Evolutionary conservation across 1,140 invertebrate genomes (phyloP).

Genomic region (Dendroctonus valens): DNA sequence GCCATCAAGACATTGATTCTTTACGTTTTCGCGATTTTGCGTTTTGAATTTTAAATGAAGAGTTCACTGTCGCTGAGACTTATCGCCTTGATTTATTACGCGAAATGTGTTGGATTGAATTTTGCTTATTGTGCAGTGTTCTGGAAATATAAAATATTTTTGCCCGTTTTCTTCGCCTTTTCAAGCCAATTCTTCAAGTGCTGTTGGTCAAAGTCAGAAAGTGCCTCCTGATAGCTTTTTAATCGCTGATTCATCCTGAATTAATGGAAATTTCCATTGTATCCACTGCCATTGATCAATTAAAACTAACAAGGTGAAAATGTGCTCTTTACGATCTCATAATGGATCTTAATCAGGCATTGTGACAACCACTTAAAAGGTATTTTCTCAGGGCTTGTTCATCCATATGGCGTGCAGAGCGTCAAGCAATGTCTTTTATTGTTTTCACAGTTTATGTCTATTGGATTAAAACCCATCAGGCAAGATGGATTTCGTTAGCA

Average conservation of each 20-base stretch:
- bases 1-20: constrained; percentile 7
- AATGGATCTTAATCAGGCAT: too few species aligned
- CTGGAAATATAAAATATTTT: not conserved
- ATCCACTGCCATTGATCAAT: too few species aligned
- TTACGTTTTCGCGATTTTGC: constrained; percentile 7
- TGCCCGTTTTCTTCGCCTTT: not conserved
- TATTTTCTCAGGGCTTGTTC: not conserved
- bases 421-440: constrained; percentile 2
- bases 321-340: too few species aligned
- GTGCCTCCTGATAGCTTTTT: not conserved
- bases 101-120: too few species aligned
- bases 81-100: too few species aligned
- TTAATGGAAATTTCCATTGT: too few species aligned
- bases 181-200: too few species aligned
- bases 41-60: constrained; percentile 7
- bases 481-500: too few species aligned
- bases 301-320: too few species aligned
- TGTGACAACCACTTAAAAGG: not conserved
- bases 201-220: not conserved
- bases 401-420: not conserved
- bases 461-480: constrained; percentile 1
- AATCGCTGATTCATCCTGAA: too few species aligned
- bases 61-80: not conserved
- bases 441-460: constrained; percentile 1
- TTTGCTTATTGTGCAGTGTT: not conserved